Conservation (phyloP, 2,113 vertebrate species). For the Oxyruncus cristatus region DNA sequence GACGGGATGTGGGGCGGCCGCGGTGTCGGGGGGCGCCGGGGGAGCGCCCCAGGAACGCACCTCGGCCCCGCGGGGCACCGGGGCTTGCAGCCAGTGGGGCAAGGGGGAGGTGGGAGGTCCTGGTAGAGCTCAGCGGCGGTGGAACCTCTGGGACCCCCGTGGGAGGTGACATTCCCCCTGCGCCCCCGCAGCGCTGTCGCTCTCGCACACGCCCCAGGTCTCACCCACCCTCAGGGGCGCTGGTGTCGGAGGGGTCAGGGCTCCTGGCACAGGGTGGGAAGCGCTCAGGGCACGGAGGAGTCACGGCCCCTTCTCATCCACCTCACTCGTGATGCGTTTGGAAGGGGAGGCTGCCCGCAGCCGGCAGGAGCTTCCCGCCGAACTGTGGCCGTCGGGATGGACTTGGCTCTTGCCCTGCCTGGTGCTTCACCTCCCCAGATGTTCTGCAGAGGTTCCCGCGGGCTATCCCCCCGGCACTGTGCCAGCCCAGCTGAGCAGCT, state of each 20-base stretch:
- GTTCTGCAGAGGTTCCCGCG: background rate
- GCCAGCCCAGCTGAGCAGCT: background rate
- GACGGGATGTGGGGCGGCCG: background rate
- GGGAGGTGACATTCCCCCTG: background rate
- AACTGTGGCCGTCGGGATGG: background rate
- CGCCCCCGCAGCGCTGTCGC: background rate
- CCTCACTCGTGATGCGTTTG: background rate
- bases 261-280: background rate
- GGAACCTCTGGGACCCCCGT: background rate
- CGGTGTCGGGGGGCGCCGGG: fast-evolving
- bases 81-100: background rate
- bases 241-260: background rate
- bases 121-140: background rate
- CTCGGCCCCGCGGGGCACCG: background rate
- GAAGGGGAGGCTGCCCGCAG: background rate
- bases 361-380: background rate
- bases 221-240: background rate
- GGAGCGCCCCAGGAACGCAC: fast-evolving
- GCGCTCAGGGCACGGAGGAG: fast-evolving
- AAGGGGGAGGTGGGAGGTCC: background rate
- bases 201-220: background rate
- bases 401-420: background rate
- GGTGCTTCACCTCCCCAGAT: background rate
- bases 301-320: background rate
- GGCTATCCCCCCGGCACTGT: background rate